Base-by-base conservation (phyloP, 1,140 invertebrate species). In the Pectinophora gossypiella region DNA sequence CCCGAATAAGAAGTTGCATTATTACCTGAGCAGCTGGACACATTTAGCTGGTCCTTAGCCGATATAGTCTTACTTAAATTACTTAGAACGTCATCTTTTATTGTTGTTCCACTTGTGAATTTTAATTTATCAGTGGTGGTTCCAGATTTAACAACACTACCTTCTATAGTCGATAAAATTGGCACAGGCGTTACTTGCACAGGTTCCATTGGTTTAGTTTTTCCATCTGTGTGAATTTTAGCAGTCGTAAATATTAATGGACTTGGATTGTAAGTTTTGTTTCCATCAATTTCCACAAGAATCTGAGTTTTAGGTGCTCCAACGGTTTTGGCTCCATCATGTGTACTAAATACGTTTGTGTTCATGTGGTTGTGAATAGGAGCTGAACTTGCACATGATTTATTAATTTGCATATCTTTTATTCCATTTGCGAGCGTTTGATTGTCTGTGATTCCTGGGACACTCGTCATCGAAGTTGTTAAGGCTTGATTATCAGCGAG, bases 221-320 rank as follows among this genome's bases (percentile, higher is more conserved):
- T 81, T 48, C 56, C 68, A 51, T 85, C 76, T 7, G 75, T 64
- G 42, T 82, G 80, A 58, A 87, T 87, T 72, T 85, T 87, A 10
- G 84, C 84, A 19, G 84, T 87, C 35, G 84, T 87, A 53, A 87
- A 87, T 48, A 87, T 87, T 47, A 85, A 61, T 9, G 83, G 68
- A 55, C 71, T 71, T 13, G 73, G 60, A 56, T 19, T 76, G 44
- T 64, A 71, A 9, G 42, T 40, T 27, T 48, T 84, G 48, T 48
- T 66, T 13, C 48, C 56, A 46, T 77, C 71, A 32, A 85, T 74
- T 61, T 81, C 80, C 46, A 84, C 70, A 27, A 83, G 65, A 22
- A 82, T 53, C 55, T 76, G 63, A 55, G 42, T 76, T 73, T 73
- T 82, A 16, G 68, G 48, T 53, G 66, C 48, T 40, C 23, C 22